phyloP scores from a whole-genome alignment of 1,140 invertebrate genomes.

The Condylostylus longicornis region DNA sequence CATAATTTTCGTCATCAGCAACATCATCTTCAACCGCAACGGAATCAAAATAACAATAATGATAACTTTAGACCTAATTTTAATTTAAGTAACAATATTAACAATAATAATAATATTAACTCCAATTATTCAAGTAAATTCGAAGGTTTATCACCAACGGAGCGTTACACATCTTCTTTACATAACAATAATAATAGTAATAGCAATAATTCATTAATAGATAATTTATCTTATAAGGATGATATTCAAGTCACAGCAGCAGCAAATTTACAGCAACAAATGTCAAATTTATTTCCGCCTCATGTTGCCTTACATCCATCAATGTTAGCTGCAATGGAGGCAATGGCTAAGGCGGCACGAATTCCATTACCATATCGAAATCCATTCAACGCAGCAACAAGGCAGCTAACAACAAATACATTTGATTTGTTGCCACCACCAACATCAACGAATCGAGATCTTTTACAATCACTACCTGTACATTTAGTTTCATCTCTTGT shows the following conservation, averaged over 20 bases:
- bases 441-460: conserved; percentile 16
- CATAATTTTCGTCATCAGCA: too few relatives aligned
- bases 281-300: too few relatives aligned
- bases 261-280: neutral
- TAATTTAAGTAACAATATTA: conserved; percentile 8
- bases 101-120: conserved; percentile 7
- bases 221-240: too few relatives aligned
- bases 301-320: conserved; percentile 48
- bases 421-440: conserved; percentile 32
- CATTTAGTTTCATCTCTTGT: conserved; percentile 18
- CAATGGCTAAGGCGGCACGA: conserved; percentile 48
- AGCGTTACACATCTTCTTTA: too few relatives aligned
- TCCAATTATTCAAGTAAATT: too few relatives aligned
- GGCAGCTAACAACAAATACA: conserved; percentile 31
- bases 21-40: too few relatives aligned
- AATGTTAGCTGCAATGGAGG: conserved; percentile 47
- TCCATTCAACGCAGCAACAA: conserved; percentile 25
- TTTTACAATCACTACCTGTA: conserved; percentile 4
- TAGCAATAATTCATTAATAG: too few relatives aligned
- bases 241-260: too few relatives aligned
- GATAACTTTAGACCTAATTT: neutral
- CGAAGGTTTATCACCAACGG: too few relatives aligned
- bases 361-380: conserved; percentile 34
- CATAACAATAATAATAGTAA: too few relatives aligned
- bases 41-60: conserved; percentile 8